Evolutionary conservation across 2,888 invertebrate species (phyloP), one percentile per base, ranked within the genome.

Genomic region (Idaea dimidiata): DNA sequence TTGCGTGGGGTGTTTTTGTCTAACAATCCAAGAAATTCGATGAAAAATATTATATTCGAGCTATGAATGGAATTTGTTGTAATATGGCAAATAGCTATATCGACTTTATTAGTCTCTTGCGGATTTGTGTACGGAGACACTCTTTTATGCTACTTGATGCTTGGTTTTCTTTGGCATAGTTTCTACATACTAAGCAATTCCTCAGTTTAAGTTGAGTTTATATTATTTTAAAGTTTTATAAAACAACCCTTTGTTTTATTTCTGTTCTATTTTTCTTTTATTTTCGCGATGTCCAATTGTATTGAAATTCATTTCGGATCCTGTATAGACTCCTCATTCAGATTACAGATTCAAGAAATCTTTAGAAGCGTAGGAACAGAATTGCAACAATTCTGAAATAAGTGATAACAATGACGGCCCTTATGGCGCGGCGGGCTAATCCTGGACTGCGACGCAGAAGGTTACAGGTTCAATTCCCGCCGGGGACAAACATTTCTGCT

Each of bases 21-120:
- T 59, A 64, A 43, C 43, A 43, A 60, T 14, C 57, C 64, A 59
- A 57, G 57, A 59, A 66, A 63, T 63, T 59, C 63, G 63, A 66
- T 66, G 63, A 63, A 61, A 59, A 59, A 57, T 54, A 60, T 24
- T 43, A 43, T 43, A 43, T 14, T 24, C 10, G 14, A 43, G 43
- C 43, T 43, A 43, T 43, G 43, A 8, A 43, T 43, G 43, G 43
- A 43, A 43, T 43, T 43, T 43, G 43, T 43, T 43, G 43, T 43
- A 43, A 43, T 43, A 43, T 43, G 3, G 43, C 43, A 43, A 43
- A 43, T 43, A 43, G 43, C 3, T 43, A 43, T 43, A 10, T 10
- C 43, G 10, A 43, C 14, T 43, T 43, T 43, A 43, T 43, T 43
- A 43, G 43, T 43, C 43, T 43, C 43, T 10, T 3, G 43, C 10